A percentile compares a stretch with the other conserved stretches of the same genome.
Evolutionary conservation across 2,888 invertebrate species (phyloP).

Genomic region (Ophion ventricosus): DNA sequence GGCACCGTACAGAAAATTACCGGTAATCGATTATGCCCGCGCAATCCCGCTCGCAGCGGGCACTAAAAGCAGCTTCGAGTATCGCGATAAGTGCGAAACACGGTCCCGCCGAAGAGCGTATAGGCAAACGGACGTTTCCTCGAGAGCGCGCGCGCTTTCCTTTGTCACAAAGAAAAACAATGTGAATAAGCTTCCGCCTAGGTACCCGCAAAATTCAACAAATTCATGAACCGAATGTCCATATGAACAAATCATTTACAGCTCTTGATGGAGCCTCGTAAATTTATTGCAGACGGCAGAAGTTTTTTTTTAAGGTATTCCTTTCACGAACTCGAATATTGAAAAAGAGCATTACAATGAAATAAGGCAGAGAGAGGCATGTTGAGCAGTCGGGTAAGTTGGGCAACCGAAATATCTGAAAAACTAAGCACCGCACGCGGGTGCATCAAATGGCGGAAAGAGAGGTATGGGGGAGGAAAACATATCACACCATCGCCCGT

Average conservation of each 20-base stretch:
- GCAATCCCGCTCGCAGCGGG: slow-evolving; percentile 72
- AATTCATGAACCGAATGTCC: slow-evolving; percentile 3
- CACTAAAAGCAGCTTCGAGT: slow-evolving; percentile 77
- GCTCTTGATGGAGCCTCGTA: neutral
- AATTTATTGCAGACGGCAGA: neutral
- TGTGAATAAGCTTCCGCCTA: neutral
- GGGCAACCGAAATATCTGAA: too few species aligned
- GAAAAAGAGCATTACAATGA: too few species aligned
- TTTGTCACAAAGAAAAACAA: slow-evolving; percentile 34
- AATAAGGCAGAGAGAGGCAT: too few species aligned
- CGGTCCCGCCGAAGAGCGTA: slow-evolving; percentile 52
- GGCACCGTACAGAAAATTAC: slow-evolving; percentile 69
- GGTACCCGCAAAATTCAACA: neutral
- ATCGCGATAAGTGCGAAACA: slow-evolving; percentile 77
- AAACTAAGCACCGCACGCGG: too few species aligned
- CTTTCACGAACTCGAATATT: too few species aligned
- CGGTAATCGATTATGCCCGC: slow-evolving; percentile 74
- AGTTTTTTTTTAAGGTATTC: too few species aligned
- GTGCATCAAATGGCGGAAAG: too few species aligned
- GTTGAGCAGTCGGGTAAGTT: too few species aligned
- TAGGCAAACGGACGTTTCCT: slow-evolving; percentile 3
- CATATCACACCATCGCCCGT: too few species aligned
- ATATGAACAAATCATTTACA: neutral
- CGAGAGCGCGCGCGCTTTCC: neutral
- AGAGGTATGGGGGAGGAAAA: too few species aligned